Base-by-base conservation (phyloP, 2,888 invertebrate genomes). In the Patella depressa region DNA sequence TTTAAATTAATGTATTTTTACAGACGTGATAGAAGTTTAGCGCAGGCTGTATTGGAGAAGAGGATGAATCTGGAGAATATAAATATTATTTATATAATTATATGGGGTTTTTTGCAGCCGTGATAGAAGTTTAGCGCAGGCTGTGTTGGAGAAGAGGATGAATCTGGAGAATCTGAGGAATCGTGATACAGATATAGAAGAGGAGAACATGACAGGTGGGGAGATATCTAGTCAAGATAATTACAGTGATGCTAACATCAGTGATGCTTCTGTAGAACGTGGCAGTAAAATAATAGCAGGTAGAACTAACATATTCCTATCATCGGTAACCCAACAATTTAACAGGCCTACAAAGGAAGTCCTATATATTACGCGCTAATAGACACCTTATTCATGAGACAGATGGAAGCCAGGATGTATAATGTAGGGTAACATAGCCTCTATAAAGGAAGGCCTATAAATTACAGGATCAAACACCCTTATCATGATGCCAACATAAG, bases 1-100 rank as follows among this genome's bases (percentile, higher is more conserved):
- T 57, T 2, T 17, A 57, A n/a, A n/a, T n/a, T n/a, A n/a, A n/a
- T 76, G 3, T 74, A 59, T 29, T 29, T 75, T 73, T 4, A 70
- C 76, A 78, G 74, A 80, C 85, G 85, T 72, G 87, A 86, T 69
- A 83, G 84, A 69, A 75, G 79, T 45, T 78, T 84, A 74, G 80
- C 84, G 12, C 85, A 86, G 65, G 81, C 87, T 17, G 84, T 86
- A 2, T 82, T 87, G 79, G 91, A 91, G 77, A 87, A 86, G 71
- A 84, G 88, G 19, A 87, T 90, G 85, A 91, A 90, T 80, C 81
- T 89, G 70, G 90, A 90, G 79, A 89, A 89, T 78, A 2, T 57
- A 2, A 57, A 2, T 57, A 57, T 15, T 19, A 53, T 15, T 71
- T 9, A 24, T 76, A 29, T n/a, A 71, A 71, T 12, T 17, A n/a